phyloP scores from a whole-genome alignment of 1,140 invertebrate species.

The Drosophila baimaii region DNA sequence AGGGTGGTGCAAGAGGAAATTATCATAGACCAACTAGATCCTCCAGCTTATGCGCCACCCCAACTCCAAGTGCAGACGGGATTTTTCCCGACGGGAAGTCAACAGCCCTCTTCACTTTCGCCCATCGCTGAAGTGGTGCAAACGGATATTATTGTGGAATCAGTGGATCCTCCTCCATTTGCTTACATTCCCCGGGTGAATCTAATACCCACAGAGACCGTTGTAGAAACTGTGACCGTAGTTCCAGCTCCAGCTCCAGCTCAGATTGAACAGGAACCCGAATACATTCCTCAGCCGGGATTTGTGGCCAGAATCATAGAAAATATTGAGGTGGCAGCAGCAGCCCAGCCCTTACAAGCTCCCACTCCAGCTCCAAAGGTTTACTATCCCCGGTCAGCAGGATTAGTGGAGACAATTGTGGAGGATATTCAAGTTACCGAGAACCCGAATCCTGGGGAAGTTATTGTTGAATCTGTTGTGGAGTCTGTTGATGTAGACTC shows the following conservation, averaged over 20 bases:
- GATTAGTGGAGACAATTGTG: conserved; percentile 2
- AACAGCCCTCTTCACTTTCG: conserved; percentile 27
- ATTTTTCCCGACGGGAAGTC: conserved; percentile 7
- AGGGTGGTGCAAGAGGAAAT: conserved; percentile 31
- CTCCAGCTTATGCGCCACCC: conserved; percentile 29
- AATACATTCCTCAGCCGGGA: conserved; percentile 24
- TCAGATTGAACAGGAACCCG: conserved; percentile 7
- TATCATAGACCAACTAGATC: conserved; percentile 11
- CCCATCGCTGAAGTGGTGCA: conserved; percentile 37
- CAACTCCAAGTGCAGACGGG: conserved; percentile 28
- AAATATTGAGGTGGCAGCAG: conserved; percentile 29
- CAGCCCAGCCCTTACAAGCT: neutral
- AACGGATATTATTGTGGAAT: conserved; percentile 17
- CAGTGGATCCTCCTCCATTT: neutral
- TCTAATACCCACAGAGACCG: conserved; percentile 5
- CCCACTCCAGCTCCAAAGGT: conserved; percentile 2
- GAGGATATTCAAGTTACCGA: conserved; percentile 14
- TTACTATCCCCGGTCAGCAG: neutral
- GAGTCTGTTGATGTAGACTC: conserved; percentile 10
- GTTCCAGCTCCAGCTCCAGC: neutral
- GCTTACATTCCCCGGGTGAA: conserved; percentile 14
- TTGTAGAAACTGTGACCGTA: conserved; percentile 24
- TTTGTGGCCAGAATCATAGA: conserved; percentile 39
- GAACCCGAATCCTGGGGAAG: neutral
- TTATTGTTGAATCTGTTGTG: neutral